These are phyloP conservation scores for Coenonympha glycerion DNA, from an alignment of 2,888 invertebrate species.

Conservation along the genomic window DNA sequence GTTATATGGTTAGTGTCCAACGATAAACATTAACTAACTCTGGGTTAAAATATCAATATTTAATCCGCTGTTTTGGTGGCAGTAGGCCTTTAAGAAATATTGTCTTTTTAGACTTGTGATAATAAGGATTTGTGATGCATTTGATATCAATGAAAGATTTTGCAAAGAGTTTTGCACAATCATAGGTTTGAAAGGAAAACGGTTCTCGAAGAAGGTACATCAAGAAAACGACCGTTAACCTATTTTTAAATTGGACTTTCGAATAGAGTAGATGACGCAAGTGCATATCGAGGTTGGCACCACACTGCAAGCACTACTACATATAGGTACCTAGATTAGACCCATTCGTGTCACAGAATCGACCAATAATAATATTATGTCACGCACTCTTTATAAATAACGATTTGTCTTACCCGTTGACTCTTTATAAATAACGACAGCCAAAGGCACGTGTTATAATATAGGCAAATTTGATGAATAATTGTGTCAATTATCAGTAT, in stretches of 20 bases:
- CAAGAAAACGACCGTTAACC: constrained; percentile 61
- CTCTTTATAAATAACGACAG: too few relatives aligned
- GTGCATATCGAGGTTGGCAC: constrained; percentile 49
- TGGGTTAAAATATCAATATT: too few relatives aligned
- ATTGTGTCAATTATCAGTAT: too few relatives aligned
- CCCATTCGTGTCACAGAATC: too few relatives aligned
- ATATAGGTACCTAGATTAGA: constrained; percentile 11
- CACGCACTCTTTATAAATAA: constrained; percentile 3
- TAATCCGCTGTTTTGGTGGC: too few relatives aligned
- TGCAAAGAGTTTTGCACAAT: constrained; percentile 9
- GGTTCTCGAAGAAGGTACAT: constrained; percentile 41
- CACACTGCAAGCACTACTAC: constrained; percentile 29
- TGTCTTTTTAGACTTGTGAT: too few relatives aligned
- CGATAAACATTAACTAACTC: too few relatives aligned
- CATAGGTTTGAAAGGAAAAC: constrained; percentile 33
- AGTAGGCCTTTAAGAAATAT: too few relatives aligned
- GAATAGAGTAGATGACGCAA: constrained; percentile 57
- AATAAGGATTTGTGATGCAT: too few relatives aligned
- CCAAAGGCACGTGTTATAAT: too few relatives aligned
- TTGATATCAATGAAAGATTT: constrained; percentile 5
- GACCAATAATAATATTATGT: constrained; percentile 16
- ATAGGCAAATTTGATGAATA: too few relatives aligned
- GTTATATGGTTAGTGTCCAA: too few relatives aligned
- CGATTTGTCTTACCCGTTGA: neutral
- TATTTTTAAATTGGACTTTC: constrained; percentile 65